phyloP scores from a whole-genome alignment of 2,797 vertebrate genomes.

The Naso thynnoides region DNA sequence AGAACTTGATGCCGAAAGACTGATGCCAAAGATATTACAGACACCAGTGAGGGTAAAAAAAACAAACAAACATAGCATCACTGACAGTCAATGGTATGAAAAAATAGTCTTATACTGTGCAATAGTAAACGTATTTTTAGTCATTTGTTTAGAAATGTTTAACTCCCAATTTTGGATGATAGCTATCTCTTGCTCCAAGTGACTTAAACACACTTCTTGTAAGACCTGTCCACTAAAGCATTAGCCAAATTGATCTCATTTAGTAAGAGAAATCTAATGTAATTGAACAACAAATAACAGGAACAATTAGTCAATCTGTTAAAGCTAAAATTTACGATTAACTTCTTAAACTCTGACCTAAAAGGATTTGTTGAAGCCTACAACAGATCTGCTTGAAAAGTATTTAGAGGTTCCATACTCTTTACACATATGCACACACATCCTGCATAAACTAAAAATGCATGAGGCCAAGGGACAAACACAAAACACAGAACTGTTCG shows the following conservation, averaged over 20 bases:
- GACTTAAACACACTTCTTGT: neutral
- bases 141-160: neutral
- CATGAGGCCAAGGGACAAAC: slow-evolving; percentile 14
- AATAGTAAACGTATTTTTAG: neutral
- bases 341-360: neutral
- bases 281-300: neutral
- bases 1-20: neutral
- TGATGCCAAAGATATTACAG: neutral
- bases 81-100: neutral
- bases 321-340: neutral
- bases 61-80: neutral
- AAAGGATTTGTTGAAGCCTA: neutral
- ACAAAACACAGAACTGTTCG: slow-evolving; percentile 13
- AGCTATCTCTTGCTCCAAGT: neutral
- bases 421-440: neutral
- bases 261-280: neutral
- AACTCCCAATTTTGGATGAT: neutral
- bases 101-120: neutral
- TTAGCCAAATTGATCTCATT: neutral
- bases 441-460: slow-evolving; percentile 2
- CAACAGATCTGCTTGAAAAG: neutral
- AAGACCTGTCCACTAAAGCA: neutral
- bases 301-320: too few species aligned
- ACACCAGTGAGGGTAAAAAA: neutral
- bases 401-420: neutral